Evolutionary conservation across 2,113 vertebrate species (phyloP), one percentile per base, ranked within the genome.

Genomic region (Notarius lentiginosus): DNA sequence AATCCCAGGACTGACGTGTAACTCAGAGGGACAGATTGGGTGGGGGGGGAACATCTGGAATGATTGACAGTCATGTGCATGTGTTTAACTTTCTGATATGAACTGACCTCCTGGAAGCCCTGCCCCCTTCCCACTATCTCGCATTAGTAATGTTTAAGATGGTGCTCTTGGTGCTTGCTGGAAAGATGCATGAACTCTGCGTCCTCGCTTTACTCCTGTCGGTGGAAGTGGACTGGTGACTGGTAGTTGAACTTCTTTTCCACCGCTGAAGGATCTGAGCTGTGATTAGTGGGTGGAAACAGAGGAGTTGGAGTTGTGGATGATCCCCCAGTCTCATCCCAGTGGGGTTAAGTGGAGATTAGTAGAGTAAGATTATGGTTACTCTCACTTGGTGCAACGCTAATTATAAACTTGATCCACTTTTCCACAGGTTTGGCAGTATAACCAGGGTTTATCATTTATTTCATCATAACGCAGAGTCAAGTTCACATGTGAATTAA

Each of bases 311-410:
- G 12, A 68, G 66, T 27, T 5, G 66, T 27, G 27, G 27, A 30
- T 68, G 66, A 72, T 72, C 68, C 68, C 15, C 27, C n/a, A 30
- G 10, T 14, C 24, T 66, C 10, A 5, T 27, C n/a, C 66, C 15
- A 18, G 27, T 85, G 9, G 87, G 80, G 88, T 65, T 92, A 90
- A 88, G 56, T 88, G 85, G 76, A 91, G 91, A 92, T 94, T 90
- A 92, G 58, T 72, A 66, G 15, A 72, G 82, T 17, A 60, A 89
- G 90, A 89, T 90, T 88, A 79, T 63, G 87, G 90, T 89, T 68
- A 34, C 66, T 68, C 66, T 68, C 0, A 1, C 14, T 68, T 14
- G 15, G 27, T 6, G 14, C 12, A 30, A 68, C 27, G 18, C 14
- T 7, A 30, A 70, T 70, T 7, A 34, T 70, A 70, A 34, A 15